These are phyloP conservation scores for Morpho helenor DNA, from an alignment of 2,888 invertebrate genomes.

Conservation along the genomic window DNA sequence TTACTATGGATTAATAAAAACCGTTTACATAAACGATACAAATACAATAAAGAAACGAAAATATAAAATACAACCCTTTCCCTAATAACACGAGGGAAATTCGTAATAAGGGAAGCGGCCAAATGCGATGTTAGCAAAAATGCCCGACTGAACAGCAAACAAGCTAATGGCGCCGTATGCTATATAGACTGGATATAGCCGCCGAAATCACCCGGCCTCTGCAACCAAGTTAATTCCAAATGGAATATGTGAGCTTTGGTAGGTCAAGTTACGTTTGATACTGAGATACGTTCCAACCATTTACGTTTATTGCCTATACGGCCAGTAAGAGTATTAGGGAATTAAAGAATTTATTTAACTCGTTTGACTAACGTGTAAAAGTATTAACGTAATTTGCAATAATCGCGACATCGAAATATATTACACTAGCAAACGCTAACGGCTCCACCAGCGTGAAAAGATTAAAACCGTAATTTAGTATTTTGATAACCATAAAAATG, in stretches of 20 bases:
- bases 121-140: conserved; percentile 50
- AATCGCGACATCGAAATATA: too few relatives aligned
- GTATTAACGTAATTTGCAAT: too few relatives aligned
- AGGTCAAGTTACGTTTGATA: conserved; percentile 44
- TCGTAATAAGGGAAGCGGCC: conserved; percentile 39
- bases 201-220: conserved; percentile 40
- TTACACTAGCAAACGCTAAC: too few relatives aligned
- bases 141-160: conserved; percentile 54
- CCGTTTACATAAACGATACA: conserved; percentile 3
- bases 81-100: conserved; percentile 34
- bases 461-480: too few relatives aligned
- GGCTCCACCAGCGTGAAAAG: too few relatives aligned
- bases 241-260: conserved; percentile 12
- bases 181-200: conserved; percentile 35
- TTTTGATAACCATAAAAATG: too few relatives aligned
- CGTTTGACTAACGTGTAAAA: too few relatives aligned
- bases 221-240: conserved; percentile 23
- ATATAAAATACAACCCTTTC: conserved; percentile 28
- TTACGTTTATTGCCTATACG: conserved; percentile 70
- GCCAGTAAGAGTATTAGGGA: conserved; percentile 37
- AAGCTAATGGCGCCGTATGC: conserved; percentile 62
- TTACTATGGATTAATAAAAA: not conserved
- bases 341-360: too few relatives aligned
- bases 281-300: conserved; percentile 56
- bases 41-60: conserved; percentile 1